Evolutionary conservation across 2,113 vertebrate species (phyloP), one percentile per base, ranked within the genome.

Genomic region (Clupea harengus): DNA sequence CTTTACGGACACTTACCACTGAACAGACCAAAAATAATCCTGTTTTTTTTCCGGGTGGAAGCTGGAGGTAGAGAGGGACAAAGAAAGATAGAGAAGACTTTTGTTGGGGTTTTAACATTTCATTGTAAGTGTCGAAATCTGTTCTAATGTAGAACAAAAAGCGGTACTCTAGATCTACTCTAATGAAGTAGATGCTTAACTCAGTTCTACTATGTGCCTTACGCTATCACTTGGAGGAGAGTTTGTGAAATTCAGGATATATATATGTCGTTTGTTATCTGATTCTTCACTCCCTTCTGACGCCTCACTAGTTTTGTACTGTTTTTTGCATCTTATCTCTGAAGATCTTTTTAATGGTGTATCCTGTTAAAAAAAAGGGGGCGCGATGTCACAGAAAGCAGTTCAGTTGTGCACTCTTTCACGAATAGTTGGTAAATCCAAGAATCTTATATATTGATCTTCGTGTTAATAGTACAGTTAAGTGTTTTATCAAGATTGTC

Each of bases 401-500:
- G 97, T 97, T 97, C 97, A 96, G 97, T 97, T 97, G 97, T 97
- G 97, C 97, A 98, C 97, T 98, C 97, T 97, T 97, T 97, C 96
- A 96, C 95, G 97, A 95, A 96, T 98, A 99, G 97, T 97, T 97
- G 96, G 97, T 96, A 96, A 96, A 97, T 97, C 96, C 96, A 97
- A 98, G 97, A 97, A 98, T 95, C 97, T 97, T 98, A 97, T 98
- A 97, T 99, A 98, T 98, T 97, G 97, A 98, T 96, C 96, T 99
- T 98, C 96, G 97, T 99, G 98, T 99, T 99, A 97, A 97, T 98
- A 99, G 98, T 99, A 99, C 97, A 98, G 98, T 99, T 72, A 98
- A 97, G 97, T 99, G 98, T 96, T 99, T 96, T 99, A 97, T 98
- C 96, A 97, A 97, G 97, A 97, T 98, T 98, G 97, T 99, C 97